phyloP scores from a whole-genome alignment of 2,888 invertebrate species.

The Pachycephus smyrnensis region DNA sequence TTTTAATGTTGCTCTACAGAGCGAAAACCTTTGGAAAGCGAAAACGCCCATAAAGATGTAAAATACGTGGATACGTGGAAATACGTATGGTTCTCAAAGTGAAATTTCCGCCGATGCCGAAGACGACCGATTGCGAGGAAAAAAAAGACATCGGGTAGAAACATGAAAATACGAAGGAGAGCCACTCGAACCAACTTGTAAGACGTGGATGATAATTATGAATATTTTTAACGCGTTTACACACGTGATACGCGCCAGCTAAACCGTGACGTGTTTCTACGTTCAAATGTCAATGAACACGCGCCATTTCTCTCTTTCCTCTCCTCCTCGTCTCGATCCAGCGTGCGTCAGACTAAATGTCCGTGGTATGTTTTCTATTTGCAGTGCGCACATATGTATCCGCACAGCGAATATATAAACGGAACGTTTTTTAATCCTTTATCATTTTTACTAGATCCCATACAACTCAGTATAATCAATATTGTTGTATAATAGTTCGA shows the following conservation, averaged over 20 bases:
- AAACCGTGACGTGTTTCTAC: not conserved
- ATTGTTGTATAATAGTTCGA: not conserved
- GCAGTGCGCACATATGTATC: not conserved
- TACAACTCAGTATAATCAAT: not conserved
- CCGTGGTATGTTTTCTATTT: not conserved
- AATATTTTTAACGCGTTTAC: not conserved
- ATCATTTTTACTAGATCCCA: not conserved
- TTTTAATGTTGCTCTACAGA: not conserved
- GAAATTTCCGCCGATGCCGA: not conserved
- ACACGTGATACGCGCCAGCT: not conserved
- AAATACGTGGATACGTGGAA: not conserved
- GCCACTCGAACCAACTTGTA: not conserved
- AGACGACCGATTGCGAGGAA: not conserved
- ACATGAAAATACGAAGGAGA: not conserved
- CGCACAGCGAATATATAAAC: not conserved
- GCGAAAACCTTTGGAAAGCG: not conserved
- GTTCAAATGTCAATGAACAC: not conserved
- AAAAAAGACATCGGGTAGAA: not conserved
- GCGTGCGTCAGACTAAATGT: not conserved
- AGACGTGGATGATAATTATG: not conserved
- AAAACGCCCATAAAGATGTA: not conserved
- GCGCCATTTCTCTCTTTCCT: not conserved
- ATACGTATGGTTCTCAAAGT: not conserved
- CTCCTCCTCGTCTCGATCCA: not conserved
- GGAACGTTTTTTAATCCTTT: not conserved